Evolutionary conservation across 2,113 vertebrate species (phyloP), one percentile per base, ranked within the genome.

Genomic region (Hemichromis elongatus): DNA sequence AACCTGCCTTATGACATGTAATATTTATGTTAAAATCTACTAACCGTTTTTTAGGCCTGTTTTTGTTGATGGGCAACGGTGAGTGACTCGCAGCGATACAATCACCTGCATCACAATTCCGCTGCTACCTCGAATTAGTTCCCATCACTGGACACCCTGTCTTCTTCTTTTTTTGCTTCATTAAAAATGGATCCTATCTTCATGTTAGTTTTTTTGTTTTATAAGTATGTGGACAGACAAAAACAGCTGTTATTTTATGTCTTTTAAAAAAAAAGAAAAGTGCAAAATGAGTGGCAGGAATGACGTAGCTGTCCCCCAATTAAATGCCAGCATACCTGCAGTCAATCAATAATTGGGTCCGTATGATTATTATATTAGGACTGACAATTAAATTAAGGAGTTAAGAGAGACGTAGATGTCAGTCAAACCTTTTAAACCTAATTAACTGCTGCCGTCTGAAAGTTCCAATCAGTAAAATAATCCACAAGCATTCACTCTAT

Each of bases 391-490:
- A 95, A 94, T 94, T 93, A 90, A 70, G 37, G 86, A 91, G 88
- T 91, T 91, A 87, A 89, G 83, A 77, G 89, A 90, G 87, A 90
- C 56, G 57, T 85, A 82, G 82, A 85, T 9, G 84, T 90, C 87
- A 86, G 86, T 88, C 11, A 81, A 92, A 92, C 83, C 81, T 61
- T 84, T 93, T 86, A 87, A 86, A 90, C 83, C 92, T 94, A 95
- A 95, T 95, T 92, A 95, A 90, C 87, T 33, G 77, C 91, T 70
- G 80, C 77, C 45, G 89, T 87, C 80, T 90, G 82, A 92, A 95
- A 89, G 88, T 92, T 92, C 87, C 87, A 93, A 91, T 93, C 90
- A 93, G 89, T 59, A 83, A 87, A 93, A 91, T 93, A 93, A 96
- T 93, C 90, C 87, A 88, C 85, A 45, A 53, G 85, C 89, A 93